Evolutionary conservation across 2,888 invertebrate genomes (phyloP), one percentile per base, ranked within the genome.

Genomic region (Incurvaria masculella): DNA sequence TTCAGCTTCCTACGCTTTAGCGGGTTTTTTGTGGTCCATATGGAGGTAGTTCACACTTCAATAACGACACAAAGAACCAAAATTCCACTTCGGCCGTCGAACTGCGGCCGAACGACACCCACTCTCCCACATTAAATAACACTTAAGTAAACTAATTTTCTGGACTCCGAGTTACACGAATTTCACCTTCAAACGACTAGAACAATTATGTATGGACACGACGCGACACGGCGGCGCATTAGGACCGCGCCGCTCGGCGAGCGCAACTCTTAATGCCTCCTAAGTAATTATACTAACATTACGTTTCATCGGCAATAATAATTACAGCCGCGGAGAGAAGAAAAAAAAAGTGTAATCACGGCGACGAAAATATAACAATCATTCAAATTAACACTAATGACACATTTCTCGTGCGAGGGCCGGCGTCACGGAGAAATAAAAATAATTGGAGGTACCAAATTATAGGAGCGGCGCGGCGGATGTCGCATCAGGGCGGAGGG

Each of bases 361-460:
- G 48, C 48, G 55, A 56, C 60, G 64, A 66, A 66, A 67, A 61
- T 61, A 61, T 63, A 63, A 63, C 59, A 69, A 69, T 71, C 64
- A 65, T 68, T 67, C 59, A 66, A 72, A 73, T 74, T 69, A 75
- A 72, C 68, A 67, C 66, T 75, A 74, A 75, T 75, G 75, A 74
- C 73, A 75, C 66, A 75, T 74, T 69, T 67, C 67, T 69, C 62
- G 64, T 61, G 63, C 64, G 61, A 61, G 61, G 61, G 65, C 59
- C 63, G 64, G 66, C 74, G 76, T 76, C 75, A 78, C 78, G 74
- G 66, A 63, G 65, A 67, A 69, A 68, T 65, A 62, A 66, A 72
- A 72, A 71, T 76, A 74, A 78, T 78, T 74, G 66, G 76, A 70
- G 72, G 73, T 73, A 60, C 66, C 66, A 78, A 78, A 78, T 78